phyloP scores from a whole-genome alignment of 2,113 vertebrate species.

The Burhinus bistriatus region DNA sequence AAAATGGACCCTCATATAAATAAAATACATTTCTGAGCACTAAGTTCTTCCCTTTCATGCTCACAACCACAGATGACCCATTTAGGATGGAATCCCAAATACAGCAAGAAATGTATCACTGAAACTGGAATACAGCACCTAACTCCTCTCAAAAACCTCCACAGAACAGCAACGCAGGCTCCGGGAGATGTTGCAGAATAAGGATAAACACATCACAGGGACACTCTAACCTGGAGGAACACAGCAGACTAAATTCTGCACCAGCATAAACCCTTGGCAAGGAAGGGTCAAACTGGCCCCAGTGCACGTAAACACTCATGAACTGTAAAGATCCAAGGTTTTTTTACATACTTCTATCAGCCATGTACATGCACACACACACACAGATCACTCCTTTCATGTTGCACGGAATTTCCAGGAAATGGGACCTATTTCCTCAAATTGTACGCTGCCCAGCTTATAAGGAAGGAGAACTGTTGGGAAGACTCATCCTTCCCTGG shows the following conservation, averaged over 20 bases:
- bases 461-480: neutral
- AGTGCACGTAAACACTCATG: fast-evolving
- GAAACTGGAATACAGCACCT: neutral
- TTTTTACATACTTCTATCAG: neutral
- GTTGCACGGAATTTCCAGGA: slow-evolving; percentile 9
- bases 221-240: neutral
- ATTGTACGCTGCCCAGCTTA: neutral
- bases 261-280: fast-evolving
- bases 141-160: neutral
- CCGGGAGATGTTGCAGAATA: neutral
- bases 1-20: neutral
- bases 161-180: neutral
- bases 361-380: fast-evolving
- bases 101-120: neutral
- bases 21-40: neutral
- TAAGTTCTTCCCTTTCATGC: neutral
- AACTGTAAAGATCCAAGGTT: neutral
- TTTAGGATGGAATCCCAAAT: neutral
- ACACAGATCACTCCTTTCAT: neutral
- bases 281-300: neutral
- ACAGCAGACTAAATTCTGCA: neutral
- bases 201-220: neutral
- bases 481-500: neutral
- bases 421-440: neutral
- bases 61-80: neutral